phyloP scores from a whole-genome alignment of 2,888 invertebrate genomes.

The Drosophila ezoana region DNA sequence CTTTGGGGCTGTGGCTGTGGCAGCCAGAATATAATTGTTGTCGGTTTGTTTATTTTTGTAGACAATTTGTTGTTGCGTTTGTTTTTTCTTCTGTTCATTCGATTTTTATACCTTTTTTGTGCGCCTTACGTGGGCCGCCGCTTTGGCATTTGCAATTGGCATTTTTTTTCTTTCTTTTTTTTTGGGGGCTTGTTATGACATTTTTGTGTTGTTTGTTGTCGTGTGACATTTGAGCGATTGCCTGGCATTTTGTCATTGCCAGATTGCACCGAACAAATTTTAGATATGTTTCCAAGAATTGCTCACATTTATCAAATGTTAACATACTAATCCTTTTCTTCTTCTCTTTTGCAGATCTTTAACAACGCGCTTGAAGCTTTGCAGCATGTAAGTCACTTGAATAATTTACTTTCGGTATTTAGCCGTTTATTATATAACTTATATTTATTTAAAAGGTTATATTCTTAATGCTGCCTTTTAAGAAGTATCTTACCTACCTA shows the following conservation, averaged over 20 bases:
- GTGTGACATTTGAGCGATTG: slow-evolving; percentile 68
- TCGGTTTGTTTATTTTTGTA: slow-evolving; percentile 40
- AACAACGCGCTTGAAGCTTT: not conserved
- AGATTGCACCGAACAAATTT: slow-evolving; percentile 17
- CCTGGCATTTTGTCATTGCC: slow-evolving; percentile 59
- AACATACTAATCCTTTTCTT: not conserved
- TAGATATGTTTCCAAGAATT: slow-evolving; percentile 12
- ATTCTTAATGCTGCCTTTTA: too few species aligned
- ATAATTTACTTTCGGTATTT: not conserved
- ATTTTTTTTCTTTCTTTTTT: slow-evolving; percentile 24
- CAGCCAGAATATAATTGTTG: slow-evolving; percentile 56
- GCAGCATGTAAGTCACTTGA: slow-evolving; percentile 32
- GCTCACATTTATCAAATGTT: slow-evolving; percentile 18
- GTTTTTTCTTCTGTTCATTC: not conserved
- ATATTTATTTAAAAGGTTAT: not conserved
- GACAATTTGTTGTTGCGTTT: slow-evolving; percentile 16
- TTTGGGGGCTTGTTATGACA: slow-evolving; percentile 65
- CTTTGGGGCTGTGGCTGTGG: slow-evolving; percentile 36
- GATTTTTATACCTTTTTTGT: slow-evolving; percentile 1
- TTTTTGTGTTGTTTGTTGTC: slow-evolving; percentile 42
- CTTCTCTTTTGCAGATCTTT: slow-evolving; percentile 24
- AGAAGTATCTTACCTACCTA: too few species aligned
- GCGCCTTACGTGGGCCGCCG: slow-evolving; percentile 27
- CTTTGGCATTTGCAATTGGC: slow-evolving; percentile 63
- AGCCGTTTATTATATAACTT: not conserved